Evolutionary conservation across 92 coral and sea anemone species (phyloP).

Genomic region (Chrysogorgia sp.): DNA sequence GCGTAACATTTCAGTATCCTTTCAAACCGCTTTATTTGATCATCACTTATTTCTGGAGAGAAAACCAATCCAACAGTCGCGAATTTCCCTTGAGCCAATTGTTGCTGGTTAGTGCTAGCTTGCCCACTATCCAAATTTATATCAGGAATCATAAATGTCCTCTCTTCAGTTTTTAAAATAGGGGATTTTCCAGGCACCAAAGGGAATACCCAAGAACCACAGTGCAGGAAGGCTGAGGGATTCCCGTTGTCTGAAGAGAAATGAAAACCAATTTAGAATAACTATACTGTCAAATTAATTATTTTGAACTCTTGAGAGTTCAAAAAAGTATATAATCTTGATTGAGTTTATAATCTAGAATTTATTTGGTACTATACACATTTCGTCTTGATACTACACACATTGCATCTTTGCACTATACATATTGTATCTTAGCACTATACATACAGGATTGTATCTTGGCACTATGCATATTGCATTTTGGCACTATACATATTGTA

Average conservation of each 20-base stretch:
- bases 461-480: too few relatives aligned
- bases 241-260: slow-evolving; percentile 61
- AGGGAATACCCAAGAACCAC: slow-evolving; percentile 97
- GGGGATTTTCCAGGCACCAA: slow-evolving; percentile 96
- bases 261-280: not conserved
- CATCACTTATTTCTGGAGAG: slow-evolving; percentile 71
- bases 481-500: too few relatives aligned
- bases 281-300: too few relatives aligned
- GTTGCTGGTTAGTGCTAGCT: slow-evolving; percentile 51
- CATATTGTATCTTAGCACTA: too few relatives aligned
- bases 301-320: too few relatives aligned
- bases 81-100: slow-evolving; percentile 67
- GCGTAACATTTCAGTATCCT: slow-evolving; percentile 87
- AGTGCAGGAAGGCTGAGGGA: slow-evolving; percentile 89
- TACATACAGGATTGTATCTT: too few relatives aligned
- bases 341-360: too few relatives aligned
- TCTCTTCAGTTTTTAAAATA: slow-evolving; percentile 90
- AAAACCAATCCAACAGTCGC: slow-evolving; percentile 92
- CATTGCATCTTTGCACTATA: too few relatives aligned
- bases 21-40: slow-evolving; percentile 79
- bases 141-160: slow-evolving; percentile 97
- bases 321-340: too few relatives aligned
- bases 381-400: too few relatives aligned
- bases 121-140: slow-evolving; percentile 69
- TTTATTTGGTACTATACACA: too few relatives aligned